phyloP scores from a whole-genome alignment of 2,797 vertebrate species.

The Coilia nasus region DNA sequence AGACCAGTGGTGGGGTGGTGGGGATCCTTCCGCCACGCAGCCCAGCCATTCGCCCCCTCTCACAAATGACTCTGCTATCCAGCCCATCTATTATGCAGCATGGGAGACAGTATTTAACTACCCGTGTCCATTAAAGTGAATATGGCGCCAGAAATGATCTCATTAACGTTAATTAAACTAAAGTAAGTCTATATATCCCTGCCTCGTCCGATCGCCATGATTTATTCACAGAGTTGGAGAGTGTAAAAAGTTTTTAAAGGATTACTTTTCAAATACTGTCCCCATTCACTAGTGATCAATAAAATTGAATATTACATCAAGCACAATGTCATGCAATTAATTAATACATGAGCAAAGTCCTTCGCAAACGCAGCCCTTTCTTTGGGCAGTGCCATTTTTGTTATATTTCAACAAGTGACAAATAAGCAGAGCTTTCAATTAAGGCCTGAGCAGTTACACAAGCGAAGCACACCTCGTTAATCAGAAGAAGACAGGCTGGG shows the following conservation, averaged over 20 bases:
- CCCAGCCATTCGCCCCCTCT: slow-evolving; percentile 72
- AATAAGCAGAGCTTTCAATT: slow-evolving; percentile 17
- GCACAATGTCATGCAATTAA: neutral
- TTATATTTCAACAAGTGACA: slow-evolving; percentile 19
- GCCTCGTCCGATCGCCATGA: slow-evolving; percentile 48
- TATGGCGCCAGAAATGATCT: slow-evolving; percentile 74
- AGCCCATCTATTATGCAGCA: slow-evolving; percentile 73
- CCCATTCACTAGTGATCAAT: slow-evolving; percentile 14
- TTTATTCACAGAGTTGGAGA: slow-evolving; percentile 52
- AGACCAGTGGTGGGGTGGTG: neutral
- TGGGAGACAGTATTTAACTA: slow-evolving; percentile 75
- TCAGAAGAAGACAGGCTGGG: neutral
- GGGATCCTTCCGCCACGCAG: slow-evolving; percentile 39
- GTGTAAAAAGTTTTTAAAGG: slow-evolving; percentile 57
- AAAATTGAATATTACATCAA: neutral
- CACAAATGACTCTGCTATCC: slow-evolving; percentile 78
- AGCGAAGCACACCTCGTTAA: neutral
- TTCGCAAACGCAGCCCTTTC: neutral
- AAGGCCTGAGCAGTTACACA: neutral
- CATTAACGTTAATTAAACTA: slow-evolving; percentile 78
- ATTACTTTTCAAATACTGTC: slow-evolving; percentile 21
- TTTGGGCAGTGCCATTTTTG: neutral
- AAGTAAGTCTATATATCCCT: slow-evolving; percentile 65
- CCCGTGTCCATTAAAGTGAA: slow-evolving; percentile 75
- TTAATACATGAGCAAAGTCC: neutral